These are phyloP conservation scores for Artibeus jamaicensis DNA, from an alignment of 2,797 vertebrate species.

Conservation along the genomic window DNA sequence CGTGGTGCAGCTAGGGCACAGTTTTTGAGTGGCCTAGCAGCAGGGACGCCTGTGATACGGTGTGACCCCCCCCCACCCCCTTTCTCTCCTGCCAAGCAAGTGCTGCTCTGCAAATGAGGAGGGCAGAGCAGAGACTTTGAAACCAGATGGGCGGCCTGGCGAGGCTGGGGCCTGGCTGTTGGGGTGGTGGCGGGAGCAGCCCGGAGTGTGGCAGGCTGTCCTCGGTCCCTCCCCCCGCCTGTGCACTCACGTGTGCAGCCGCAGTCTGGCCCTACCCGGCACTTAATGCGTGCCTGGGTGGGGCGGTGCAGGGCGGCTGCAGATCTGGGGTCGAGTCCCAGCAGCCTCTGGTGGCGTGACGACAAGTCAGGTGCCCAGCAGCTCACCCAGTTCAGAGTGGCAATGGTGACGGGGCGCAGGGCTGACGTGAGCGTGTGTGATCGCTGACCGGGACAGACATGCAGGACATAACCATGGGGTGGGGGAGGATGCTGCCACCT, in stretches of 20 bases:
- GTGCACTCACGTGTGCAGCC: fast-evolving
- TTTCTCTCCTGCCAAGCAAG: not conserved
- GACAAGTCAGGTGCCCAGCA: fast-evolving
- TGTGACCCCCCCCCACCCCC: fast-evolving
- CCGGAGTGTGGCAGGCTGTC: too few relatives aligned
- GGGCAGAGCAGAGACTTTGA: not conserved
- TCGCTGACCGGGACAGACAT: fast-evolving
- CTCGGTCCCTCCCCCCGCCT: too few relatives aligned
- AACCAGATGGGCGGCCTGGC: not conserved
- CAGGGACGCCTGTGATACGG: not conserved
- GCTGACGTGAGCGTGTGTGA: fast-evolving
- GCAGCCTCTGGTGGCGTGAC: fast-evolving
- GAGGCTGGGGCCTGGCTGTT: not conserved
- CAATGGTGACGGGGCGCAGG: fast-evolving
- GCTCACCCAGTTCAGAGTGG: fast-evolving
- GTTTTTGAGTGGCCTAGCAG: not conserved
- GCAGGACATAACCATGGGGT: fast-evolving
- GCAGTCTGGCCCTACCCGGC: not conserved
- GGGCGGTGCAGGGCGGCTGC: fast-evolving
- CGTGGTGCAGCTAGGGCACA: fast-evolving
- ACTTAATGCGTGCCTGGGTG: not conserved
- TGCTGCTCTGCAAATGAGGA: not conserved
- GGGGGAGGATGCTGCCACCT: fast-evolving
- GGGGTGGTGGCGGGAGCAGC: not conserved
- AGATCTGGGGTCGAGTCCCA: not conserved